Evolutionary conservation across 2,113 vertebrate genomes (phyloP), one percentile per base, ranked within the genome.

Genomic region (Phalacrocorax aristotelis): DNA sequence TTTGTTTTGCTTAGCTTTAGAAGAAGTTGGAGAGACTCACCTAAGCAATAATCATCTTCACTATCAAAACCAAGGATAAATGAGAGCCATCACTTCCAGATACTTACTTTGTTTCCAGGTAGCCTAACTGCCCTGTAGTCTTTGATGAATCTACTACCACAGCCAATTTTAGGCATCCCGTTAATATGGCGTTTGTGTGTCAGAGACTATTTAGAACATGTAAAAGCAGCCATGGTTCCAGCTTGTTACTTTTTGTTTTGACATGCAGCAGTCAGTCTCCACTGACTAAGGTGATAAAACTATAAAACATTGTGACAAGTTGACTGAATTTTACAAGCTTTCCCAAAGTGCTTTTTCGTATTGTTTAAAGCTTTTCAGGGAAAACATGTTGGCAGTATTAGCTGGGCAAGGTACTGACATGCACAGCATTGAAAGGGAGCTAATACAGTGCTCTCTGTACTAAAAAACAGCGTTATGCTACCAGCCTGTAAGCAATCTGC

Each of bases 251-350:
- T 75, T 75, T 32, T 54, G 38, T n/a, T 89, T 83, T 71, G 87
- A 69, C 69, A 77, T 70, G 54, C 84, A 76, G 82, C 66, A 77
- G 13, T 27, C 70, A 18, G 62, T 91, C 91, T 87, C 87, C 64
- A 64, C 82, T 89, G 91, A 94, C 89, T 85, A 77, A 95, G 71
- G 93, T 95, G 94, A 94, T 95, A 95, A 96, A 96, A 89, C 70
- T 15, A 58, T 72, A 95, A 95, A 97, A 91, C 84, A 83, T 69
- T 30, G 46, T 95, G 91, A 93, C 85, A 95, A 95, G 93, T 74
- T 93, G 95, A 95, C 93, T 91, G 91, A 83, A 94, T 95, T 95
- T 95, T 97, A 97, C 93, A 95, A 94, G 91, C 81, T 69, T 96
- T 89, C 95, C 69, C 83, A 87, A 95, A 96, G 89, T 95, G 82